Evolutionary conservation across 1,140 invertebrate genomes (phyloP), one percentile per base, ranked within the genome.

Genomic region (Heliconius melpomene): DNA sequence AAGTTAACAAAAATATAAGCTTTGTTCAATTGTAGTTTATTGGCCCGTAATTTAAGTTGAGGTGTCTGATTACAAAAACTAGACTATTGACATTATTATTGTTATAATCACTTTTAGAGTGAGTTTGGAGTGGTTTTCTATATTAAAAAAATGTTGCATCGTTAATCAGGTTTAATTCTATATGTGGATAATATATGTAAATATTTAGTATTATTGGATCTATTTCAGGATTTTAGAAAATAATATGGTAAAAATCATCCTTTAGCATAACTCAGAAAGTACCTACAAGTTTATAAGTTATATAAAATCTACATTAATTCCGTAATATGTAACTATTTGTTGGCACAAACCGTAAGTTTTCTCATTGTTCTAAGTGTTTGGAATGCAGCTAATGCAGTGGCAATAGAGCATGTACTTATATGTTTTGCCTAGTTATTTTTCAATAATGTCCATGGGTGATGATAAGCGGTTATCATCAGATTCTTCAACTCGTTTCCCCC

Each of bases 1-100:
- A 72, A 11, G 71, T 72, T 40, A n/a, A 38, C 36, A 72, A 40
- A 72, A 72, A 40, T 72, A 72, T 72, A n/a, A 29, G 20, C 29
- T 38, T 72, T 72, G 29, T 72, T 72, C 18, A 72, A 40, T 72
- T 72, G 71, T 72, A 38, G 71, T 36, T 72, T 72, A 40, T 72
- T 36, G 18, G n/a, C 29, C 38, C 36, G 71, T 40, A 57, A 60
- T 60, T 36, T 38, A 6, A 60, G 60, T 66, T 8, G 11, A 66
- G 13, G 23, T 66, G 60, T 66, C 60, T 66, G 60, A 26, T 66
- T 66, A 66, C 23, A 29, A 29, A 66, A 29, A 66, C 60, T 66
- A 29, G 60, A 13, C 23, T 66, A 13, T 66, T 66, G 54, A 23
- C 54, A 57, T 7, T 57, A 11, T 66, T 66, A 7, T 29, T 66